Base-by-base conservation (phyloP, 2,888 invertebrate species). In the Alviniconcha strummeri region DNA sequence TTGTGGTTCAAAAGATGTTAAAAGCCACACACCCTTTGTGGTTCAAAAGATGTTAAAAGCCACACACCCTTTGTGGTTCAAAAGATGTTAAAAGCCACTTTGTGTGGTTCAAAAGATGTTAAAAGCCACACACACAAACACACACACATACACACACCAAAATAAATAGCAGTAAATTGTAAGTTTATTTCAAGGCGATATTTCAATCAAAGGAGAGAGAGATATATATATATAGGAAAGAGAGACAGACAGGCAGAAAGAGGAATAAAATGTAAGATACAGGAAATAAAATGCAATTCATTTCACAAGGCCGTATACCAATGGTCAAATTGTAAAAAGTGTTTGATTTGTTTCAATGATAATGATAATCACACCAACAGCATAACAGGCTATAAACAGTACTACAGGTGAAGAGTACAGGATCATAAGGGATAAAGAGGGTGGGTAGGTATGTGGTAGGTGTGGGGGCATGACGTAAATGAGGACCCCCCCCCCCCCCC, bases 161-260 rank as follows among this genome's bases (percentile, higher is more conserved):
- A 60, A 11, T 8, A 60, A 60, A 4, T 79, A 79, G 79, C 79
- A 79, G 79, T 79, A 67, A 79, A 67, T 79, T 60, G 79, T 79
- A 67, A 79, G 79, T 79, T 79, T 79, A 79, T 79, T 77, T 79
- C 79, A 79, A 79, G 79, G 79, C 79, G 79, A 67, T 79, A 60
- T 79, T 79, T 67, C 79, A 79, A 67, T 79, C 79, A 57, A 77
- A 77, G 13, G 56, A 57, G 19, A 57, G 60, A 60, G 60, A 76
- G 75, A 76, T 54, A 9, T 13, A 54, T n/a, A 13, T 36, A 76
- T 17, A 9, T 5, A 17, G 76, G 76, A 54, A 56, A 17, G 76
- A 55, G 36, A 17, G 13, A 54, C 7, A 4, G 36, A 76, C 17
- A 76, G 60, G 60, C 60, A 60, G 60, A 60, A 60, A 60, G 60